phyloP scores from a whole-genome alignment of 2,888 invertebrate genomes.

The Caenorhabditis drosophilae region DNA sequence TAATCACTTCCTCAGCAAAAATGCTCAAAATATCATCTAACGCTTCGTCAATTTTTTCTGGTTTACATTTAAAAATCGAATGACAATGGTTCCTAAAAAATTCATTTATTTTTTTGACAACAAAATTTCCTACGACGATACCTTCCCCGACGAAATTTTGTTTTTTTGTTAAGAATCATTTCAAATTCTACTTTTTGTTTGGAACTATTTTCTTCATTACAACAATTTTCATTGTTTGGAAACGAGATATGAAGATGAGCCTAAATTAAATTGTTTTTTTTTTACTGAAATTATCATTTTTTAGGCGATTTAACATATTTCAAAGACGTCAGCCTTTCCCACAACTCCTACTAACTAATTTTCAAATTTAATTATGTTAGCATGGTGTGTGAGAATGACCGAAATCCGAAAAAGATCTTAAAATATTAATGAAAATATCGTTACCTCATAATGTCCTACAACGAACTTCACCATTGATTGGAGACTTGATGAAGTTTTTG shows the following conservation, averaged over 20 bases:
- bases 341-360: slow-evolving; percentile 44
- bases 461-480: slow-evolving; percentile 12
- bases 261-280: slow-evolving; percentile 12
- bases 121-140: too few relatives aligned
- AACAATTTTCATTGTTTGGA: slow-evolving; percentile 22
- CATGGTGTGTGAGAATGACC: slow-evolving; percentile 30
- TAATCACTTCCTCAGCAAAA: slow-evolving; percentile 22
- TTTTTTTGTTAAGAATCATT: slow-evolving; percentile 36
- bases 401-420: slow-evolving; percentile 10
- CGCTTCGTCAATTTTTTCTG: slow-evolving; percentile 7
- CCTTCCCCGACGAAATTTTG: slow-evolving; percentile 16
- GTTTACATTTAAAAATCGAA: slow-evolving; percentile 18
- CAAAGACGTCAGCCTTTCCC: slow-evolving; percentile 31
- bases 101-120: too few relatives aligned
- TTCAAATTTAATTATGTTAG: slow-evolving; percentile 19
- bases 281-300: background rate
- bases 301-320: background rate
- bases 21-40: slow-evolving; percentile 23
- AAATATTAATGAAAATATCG: background rate
- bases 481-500: slow-evolving; percentile 12
- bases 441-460: slow-evolving; percentile 34
- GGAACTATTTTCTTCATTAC: slow-evolving; percentile 18
- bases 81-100: slow-evolving; percentile 31
- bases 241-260: slow-evolving; percentile 37
- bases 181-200: slow-evolving; percentile 23